These are phyloP conservation scores for Scolopax mira DNA, from an alignment of 2,113 vertebrate genomes.

Conservation along the genomic window DNA sequence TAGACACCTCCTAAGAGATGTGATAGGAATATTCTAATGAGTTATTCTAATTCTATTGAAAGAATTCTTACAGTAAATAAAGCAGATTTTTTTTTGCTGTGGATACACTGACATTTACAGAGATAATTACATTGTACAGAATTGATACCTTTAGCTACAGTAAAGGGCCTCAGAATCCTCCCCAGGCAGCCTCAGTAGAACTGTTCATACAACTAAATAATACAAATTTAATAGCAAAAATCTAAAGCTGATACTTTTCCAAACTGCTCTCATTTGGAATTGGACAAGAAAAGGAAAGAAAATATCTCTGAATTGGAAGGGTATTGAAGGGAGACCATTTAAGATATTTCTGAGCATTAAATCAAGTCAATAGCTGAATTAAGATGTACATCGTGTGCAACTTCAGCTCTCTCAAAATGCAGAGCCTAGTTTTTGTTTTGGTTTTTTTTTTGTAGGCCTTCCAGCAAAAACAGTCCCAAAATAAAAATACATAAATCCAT, in stretches of 20 bases:
- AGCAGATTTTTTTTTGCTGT: neutral
- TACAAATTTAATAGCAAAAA: neutral
- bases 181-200: neutral
- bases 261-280: neutral
- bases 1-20: neutral
- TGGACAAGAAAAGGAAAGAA: neutral
- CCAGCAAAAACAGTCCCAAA: conserved; percentile 42
- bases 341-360: neutral
- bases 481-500: conserved; percentile 40
- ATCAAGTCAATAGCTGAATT: conserved; percentile 12
- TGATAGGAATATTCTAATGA: neutral
- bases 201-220: neutral
- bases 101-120: neutral
- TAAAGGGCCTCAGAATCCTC: neutral
- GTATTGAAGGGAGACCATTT: neutral
- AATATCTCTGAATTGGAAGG: neutral
- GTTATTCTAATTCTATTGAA: neutral
- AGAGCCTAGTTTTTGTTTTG: neutral
- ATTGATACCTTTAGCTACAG: neutral
- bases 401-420: neutral
- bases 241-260: neutral
- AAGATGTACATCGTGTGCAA: neutral
- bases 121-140: neutral
- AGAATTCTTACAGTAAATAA: neutral
- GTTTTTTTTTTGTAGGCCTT: neutral